phyloP scores from a whole-genome alignment of 1,140 invertebrate species.

The Drosophila ironensis region DNA sequence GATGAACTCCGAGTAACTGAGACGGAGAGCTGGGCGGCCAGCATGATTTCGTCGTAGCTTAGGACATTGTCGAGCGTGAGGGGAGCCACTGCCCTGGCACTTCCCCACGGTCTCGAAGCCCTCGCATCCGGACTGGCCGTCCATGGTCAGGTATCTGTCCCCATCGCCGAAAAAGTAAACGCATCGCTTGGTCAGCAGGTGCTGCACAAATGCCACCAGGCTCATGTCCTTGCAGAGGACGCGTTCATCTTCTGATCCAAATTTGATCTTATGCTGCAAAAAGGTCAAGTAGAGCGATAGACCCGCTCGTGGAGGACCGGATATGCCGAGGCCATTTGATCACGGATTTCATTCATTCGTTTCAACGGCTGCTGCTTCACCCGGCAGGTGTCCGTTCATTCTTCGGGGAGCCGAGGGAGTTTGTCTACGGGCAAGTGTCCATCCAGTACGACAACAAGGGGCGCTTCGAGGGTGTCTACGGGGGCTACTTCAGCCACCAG shows the following conservation, averaged over 20 bases:
- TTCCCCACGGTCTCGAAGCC: constrained; percentile 62
- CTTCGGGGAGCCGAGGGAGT: constrained; percentile 59
- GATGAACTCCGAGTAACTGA: constrained; percentile 86
- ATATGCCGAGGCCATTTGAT: constrained; percentile 65
- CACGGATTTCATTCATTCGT: no score
- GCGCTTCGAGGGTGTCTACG: constrained; percentile 29
- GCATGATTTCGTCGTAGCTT: constrained; percentile 76
- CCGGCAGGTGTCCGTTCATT: no score
- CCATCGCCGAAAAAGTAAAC: constrained; percentile 22
- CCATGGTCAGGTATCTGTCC: constrained; percentile 36
- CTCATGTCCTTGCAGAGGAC: constrained; percentile 39
- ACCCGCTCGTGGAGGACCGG: no score
- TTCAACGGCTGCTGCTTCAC: no score
- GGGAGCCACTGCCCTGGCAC: constrained; percentile 12
- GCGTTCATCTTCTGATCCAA: no score
- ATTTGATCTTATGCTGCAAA: no score
- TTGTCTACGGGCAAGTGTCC: constrained; percentile 13
- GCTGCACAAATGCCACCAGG: constrained; percentile 54
- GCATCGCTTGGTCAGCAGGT: constrained; percentile 62
- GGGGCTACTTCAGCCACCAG: constrained; percentile 44
- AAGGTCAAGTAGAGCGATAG: no score
- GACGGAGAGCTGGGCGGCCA: constrained; percentile 85
- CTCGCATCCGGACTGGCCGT: constrained; percentile 12
- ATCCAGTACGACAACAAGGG: neutral
- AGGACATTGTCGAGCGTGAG: constrained; percentile 48